Conservation (phyloP, 1,140 invertebrate genomes). For the Linepithema humile region DNA sequence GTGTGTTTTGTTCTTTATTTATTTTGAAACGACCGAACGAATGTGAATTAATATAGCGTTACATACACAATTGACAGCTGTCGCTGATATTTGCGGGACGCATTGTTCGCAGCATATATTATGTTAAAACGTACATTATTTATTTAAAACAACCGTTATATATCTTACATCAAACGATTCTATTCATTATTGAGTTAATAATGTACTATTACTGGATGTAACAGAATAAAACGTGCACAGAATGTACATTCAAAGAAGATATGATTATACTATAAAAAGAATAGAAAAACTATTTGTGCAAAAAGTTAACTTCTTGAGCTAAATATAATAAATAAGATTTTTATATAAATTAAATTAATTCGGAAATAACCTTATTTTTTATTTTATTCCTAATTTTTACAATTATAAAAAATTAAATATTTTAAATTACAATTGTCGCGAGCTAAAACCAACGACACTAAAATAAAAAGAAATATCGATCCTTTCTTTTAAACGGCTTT, state of each 20-base stretch:
- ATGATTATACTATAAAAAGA: neutral
- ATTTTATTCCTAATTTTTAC: no score
- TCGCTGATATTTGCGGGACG: neutral
- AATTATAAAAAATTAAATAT: no score
- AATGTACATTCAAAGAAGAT: neutral
- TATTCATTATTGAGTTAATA: neutral
- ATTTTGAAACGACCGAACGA: constrained; percentile 15
- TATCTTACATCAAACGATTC: neutral
- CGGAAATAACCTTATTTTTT: no score
- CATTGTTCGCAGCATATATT: constrained; percentile 3
- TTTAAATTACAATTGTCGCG: no score
- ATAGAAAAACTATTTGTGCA: neutral
- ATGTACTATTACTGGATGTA: neutral
- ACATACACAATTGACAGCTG: constrained; percentile 41
- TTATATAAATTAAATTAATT: no score
- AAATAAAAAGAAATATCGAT: neutral
- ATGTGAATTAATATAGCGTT: constrained; percentile 36
- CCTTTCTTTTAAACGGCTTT: constrained; percentile 3
- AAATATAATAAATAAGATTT: neutral
- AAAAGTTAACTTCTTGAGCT: neutral
- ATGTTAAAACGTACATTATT: neutral
- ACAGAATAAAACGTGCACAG: neutral
- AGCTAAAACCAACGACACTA: no score
- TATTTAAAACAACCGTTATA: neutral
- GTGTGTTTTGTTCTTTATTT: constrained; percentile 1